Evolutionary conservation across 2,113 vertebrate species (phyloP).

Genomic region (Thermophis baileyi): DNA sequence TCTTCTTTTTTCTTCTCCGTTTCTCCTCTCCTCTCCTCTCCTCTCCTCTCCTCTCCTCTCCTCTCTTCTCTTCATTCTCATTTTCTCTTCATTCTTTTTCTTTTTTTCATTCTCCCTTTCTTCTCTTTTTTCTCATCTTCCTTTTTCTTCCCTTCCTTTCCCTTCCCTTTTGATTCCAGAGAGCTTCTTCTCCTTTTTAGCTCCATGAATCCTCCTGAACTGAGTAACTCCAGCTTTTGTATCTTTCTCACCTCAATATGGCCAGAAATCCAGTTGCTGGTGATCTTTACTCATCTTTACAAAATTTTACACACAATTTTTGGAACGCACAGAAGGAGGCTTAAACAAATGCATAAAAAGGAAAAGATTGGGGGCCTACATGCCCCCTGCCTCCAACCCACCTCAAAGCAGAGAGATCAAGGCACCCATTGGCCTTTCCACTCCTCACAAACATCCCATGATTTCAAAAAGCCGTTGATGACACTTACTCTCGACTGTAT

Average conservation of each 20-base stretch:
- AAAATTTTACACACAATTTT: not conserved
- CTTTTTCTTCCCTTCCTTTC: not conserved
- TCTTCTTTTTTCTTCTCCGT: not conserved
- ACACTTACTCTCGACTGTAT: not conserved
- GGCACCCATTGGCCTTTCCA: not conserved
- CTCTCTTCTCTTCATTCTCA: accelerated
- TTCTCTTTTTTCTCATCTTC: not conserved
- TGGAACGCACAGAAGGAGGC: not conserved
- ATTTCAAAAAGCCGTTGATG: not conserved
- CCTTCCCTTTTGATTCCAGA: not conserved
- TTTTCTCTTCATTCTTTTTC: too few relatives aligned
- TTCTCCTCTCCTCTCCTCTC: too few relatives aligned
- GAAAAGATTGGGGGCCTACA: not conserved
- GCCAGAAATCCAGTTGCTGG: not conserved
- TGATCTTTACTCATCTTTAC: not conserved
- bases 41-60: not conserved
- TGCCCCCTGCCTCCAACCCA: not conserved
- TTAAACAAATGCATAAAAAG: not conserved
- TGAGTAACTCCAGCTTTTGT: not conserved
- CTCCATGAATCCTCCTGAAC: not conserved
- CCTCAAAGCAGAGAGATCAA: not conserved
- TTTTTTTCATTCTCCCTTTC: too few relatives aligned
- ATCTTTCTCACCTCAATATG: not conserved
- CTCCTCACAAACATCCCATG: not conserved
- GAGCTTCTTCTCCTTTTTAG: not conserved